Conservation (phyloP, 2,113 vertebrate genomes). For the Hippopotamus amphibius region DNA sequence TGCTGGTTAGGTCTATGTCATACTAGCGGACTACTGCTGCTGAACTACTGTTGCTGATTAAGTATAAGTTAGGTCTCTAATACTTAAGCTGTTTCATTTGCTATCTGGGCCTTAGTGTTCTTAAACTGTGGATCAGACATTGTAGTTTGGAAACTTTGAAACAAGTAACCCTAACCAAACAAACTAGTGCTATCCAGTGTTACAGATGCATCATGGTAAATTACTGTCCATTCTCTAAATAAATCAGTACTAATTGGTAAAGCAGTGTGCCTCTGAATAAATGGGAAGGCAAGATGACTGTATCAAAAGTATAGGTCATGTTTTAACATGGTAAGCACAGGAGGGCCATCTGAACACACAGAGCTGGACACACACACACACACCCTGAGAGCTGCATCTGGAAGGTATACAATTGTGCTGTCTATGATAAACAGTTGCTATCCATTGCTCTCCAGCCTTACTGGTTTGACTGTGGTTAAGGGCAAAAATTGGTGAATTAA, state of each 20-base stretch:
- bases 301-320: not conserved
- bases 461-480: not conserved
- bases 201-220: not conserved
- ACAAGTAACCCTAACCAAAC: not conserved
- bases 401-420: not conserved
- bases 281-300: not conserved
- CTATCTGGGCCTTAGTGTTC: not conserved
- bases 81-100: not conserved
- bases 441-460: not conserved
- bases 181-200: not conserved
- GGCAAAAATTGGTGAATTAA: constrained; percentile 38
- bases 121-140: not conserved
- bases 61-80: not conserved
- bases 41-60: not conserved
- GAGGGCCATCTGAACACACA: not conserved
- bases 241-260: not conserved
- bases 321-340: not conserved
- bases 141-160: not conserved
- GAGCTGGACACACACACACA: not conserved
- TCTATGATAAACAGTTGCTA: not conserved
- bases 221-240: not conserved
- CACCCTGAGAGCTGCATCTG: not conserved
- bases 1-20: not conserved
- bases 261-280: not conserved
- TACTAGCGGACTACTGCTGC: not conserved